phyloP scores from a whole-genome alignment of 2,113 vertebrate genomes.

The Muntiacus reevesi region DNA sequence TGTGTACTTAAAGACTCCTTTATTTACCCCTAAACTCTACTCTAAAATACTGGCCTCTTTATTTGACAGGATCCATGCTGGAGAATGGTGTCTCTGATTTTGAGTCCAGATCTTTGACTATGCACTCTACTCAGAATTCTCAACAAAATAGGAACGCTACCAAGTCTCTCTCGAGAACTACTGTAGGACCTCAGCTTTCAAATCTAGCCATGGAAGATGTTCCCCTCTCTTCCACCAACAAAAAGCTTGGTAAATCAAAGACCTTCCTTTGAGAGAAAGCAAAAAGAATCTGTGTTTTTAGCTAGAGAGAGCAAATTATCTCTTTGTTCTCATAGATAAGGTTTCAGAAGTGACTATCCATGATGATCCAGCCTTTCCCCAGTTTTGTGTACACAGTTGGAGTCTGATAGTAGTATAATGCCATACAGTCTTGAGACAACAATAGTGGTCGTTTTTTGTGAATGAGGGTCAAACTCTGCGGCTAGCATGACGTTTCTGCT shows the following conservation, averaged over 20 bases:
- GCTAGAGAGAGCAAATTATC: background rate
- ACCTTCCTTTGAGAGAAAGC: background rate
- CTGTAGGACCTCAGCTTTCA: slow-evolving; percentile 73
- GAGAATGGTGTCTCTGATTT: slow-evolving; percentile 80
- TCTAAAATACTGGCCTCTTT: slow-evolving; percentile 38
- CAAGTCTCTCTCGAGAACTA: slow-evolving; percentile 80
- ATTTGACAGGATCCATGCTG: slow-evolving; percentile 80
- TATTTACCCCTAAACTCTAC: background rate
- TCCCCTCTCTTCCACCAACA: slow-evolving; percentile 80
- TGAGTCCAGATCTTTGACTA: slow-evolving; percentile 77
- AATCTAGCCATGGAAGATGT: slow-evolving; percentile 77
- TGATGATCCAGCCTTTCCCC: background rate
- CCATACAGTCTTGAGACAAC: background rate
- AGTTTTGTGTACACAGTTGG: background rate
- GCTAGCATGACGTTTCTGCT: background rate
- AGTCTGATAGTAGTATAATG: slow-evolving; percentile 25
- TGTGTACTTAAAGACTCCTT: background rate
- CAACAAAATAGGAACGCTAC: slow-evolving; percentile 73
- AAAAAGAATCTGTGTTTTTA: background rate
- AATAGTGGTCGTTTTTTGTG: background rate
- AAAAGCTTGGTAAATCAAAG: slow-evolving; percentile 87
- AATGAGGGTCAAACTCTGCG: background rate
- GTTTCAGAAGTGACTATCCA: background rate
- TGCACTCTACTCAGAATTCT: slow-evolving; percentile 73
- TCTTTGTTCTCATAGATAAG: background rate